These are phyloP conservation scores for Otocyon megalotis DNA, from an alignment of 2,113 vertebrate species.

Conservation along the genomic window DNA sequence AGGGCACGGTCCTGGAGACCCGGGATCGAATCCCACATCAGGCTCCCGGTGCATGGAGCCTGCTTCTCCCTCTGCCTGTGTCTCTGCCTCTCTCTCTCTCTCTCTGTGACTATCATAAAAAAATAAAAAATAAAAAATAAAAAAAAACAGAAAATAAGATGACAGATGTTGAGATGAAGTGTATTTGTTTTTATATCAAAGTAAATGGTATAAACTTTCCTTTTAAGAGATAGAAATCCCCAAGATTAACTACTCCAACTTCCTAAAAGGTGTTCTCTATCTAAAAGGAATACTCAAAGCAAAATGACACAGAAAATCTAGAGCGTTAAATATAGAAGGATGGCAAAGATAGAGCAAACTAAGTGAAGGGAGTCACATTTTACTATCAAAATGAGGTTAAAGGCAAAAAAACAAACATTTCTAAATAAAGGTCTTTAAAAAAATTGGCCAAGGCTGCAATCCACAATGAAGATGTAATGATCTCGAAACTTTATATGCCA, in stretches of 20 bases:
- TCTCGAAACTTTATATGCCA: not conserved
- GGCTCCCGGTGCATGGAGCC: no score
- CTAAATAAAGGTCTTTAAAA: not conserved
- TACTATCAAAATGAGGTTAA: conserved; percentile 16
- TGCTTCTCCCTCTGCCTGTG: no score
- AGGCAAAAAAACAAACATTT: not conserved
- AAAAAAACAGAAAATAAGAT: not conserved
- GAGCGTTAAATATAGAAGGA: not conserved
- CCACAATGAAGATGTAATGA: not conserved
- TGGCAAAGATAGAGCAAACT: not conserved
- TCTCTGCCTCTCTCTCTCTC: no score
- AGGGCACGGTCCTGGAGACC: no score
- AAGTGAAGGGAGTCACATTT: conserved; percentile 4
- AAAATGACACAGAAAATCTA: not conserved
- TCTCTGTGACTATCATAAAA: no score
- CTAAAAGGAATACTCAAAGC: not conserved
- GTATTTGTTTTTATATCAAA: not conserved
- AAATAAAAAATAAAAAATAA: no score
- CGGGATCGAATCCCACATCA: no score
- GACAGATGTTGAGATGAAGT: not conserved
- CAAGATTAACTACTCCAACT: not conserved
- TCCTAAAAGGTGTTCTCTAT: not conserved
- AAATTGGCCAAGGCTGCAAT: not conserved
- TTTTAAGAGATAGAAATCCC: not conserved
- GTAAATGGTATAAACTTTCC: not conserved